These are phyloP conservation scores for Listrodromus nycthemerus DNA, from an alignment of 2,888 invertebrate genomes.

Conservation along the genomic window DNA sequence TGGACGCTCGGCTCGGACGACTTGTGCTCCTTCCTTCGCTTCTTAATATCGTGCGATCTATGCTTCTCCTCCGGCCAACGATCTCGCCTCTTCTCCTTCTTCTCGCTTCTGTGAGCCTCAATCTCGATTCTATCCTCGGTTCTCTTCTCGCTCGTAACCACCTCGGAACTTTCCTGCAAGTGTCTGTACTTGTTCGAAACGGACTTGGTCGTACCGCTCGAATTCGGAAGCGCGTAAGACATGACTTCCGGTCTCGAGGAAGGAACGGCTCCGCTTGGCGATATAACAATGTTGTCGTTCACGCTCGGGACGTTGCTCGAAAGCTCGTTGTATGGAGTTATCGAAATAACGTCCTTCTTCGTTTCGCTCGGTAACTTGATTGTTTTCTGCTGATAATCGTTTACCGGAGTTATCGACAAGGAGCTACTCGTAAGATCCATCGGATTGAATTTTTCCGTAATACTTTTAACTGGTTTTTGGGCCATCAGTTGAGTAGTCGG, in stretches of 20 bases:
- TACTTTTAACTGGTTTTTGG: conserved; percentile 74
- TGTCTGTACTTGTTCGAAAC: conserved; percentile 76
- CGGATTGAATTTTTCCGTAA: conserved; percentile 78
- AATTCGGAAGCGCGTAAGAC: conserved; percentile 68
- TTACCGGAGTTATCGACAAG: conserved; percentile 81
- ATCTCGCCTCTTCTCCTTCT: conserved; percentile 73
- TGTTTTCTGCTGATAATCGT: conserved; percentile 77
- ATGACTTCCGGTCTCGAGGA: conserved; percentile 18
- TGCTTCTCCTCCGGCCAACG: conserved; percentile 75
- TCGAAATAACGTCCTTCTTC: conserved; percentile 81
- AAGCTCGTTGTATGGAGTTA: conserved; percentile 79
- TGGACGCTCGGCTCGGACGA: conserved; percentile 29
- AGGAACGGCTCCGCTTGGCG: conserved; percentile 13
- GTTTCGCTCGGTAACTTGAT: conserved; percentile 73
- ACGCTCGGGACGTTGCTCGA: conserved; percentile 29
- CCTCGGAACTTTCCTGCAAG: conserved; percentile 74
- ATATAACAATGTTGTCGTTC: conserved; percentile 32
- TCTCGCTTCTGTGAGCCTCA: conserved; percentile 75
- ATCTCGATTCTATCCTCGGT: conserved; percentile 72
- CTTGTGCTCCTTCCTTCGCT: conserved; percentile 75
- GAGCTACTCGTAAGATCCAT: conserved; percentile 80
- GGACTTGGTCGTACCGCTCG: conserved; percentile 69
- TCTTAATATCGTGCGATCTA: conserved; percentile 76
- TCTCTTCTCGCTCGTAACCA: conserved; percentile 70
- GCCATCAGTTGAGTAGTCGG: conserved; percentile 79